phyloP scores from a whole-genome alignment of 2,797 vertebrate genomes.

The Pangasius mekongensis region DNA sequence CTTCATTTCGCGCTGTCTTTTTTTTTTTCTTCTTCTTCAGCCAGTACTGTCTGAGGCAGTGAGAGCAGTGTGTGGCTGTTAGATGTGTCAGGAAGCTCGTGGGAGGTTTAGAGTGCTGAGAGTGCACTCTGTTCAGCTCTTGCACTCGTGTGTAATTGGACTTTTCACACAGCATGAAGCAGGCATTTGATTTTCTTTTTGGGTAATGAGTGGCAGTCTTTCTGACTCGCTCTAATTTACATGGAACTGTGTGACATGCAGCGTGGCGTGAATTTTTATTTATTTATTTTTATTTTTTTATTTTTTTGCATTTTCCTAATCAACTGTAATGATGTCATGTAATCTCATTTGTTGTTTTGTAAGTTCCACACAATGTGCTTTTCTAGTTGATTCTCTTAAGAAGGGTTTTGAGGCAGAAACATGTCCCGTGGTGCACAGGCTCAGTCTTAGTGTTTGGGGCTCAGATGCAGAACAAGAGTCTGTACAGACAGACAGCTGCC shows the following conservation, averaged over 20 bases:
- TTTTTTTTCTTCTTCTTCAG: not conserved
- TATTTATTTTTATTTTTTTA: not conserved
- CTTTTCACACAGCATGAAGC: conserved; percentile 4
- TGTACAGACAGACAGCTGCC: not conserved
- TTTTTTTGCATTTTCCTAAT: too few relatives aligned
- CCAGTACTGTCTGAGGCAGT: not conserved
- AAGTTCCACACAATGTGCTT: not conserved
- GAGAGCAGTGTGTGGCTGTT: conserved; percentile 7
- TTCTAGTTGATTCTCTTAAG: too few relatives aligned
- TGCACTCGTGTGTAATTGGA: conserved; percentile 23
- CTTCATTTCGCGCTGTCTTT: not conserved
- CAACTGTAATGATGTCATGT: not conserved
- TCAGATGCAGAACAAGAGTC: not conserved
- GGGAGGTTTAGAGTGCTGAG: conserved; percentile 6
- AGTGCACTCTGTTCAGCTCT: not conserved
- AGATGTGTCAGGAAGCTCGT: conserved; percentile 18
- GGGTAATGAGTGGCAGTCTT: not conserved
- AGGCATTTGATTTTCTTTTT: conserved; percentile 4
- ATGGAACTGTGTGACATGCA: not conserved
- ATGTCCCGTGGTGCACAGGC: not conserved
- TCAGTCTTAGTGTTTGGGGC: too few relatives aligned
- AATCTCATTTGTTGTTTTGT: not conserved
- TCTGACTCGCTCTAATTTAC: not conserved
- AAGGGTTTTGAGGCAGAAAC: not conserved
- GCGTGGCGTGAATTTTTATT: not conserved